These are phyloP conservation scores for Callionymus lyra DNA, from an alignment of 2,113 vertebrate genomes.

Conservation along the genomic window DNA sequence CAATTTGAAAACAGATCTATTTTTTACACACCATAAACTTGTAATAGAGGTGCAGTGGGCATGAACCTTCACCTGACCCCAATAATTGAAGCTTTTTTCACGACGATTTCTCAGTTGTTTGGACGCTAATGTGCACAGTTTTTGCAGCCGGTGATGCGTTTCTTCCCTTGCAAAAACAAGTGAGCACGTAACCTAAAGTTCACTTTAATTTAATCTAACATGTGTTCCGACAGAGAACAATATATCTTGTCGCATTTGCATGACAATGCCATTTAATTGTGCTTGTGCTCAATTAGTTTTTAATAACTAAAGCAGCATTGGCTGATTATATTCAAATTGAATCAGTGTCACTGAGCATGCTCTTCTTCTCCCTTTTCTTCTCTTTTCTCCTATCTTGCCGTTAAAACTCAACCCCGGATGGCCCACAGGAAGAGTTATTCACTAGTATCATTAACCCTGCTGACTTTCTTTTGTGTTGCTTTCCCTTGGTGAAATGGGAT, in stretches of 20 bases:
- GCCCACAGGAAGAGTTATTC: conserved; percentile 70
- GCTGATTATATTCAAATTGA: conserved; percentile 70
- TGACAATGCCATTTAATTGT: conserved; percentile 61
- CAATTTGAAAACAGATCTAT: too few relatives aligned
- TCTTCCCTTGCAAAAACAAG: conserved; percentile 24
- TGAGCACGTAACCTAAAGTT: conserved; percentile 31
- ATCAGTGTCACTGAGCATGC: conserved; percentile 48
- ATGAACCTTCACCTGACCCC: too few relatives aligned
- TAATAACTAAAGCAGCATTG: conserved; percentile 61
- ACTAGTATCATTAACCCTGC: conserved; percentile 74
- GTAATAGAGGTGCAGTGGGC: too few relatives aligned
- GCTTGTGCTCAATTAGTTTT: conserved; percentile 65
- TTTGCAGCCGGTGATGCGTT: conserved; percentile 4
- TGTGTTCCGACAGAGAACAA: conserved; percentile 51
- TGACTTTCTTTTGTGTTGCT: conserved; percentile 66
- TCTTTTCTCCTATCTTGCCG: conserved; percentile 5
- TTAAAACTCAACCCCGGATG: conserved; percentile 62
- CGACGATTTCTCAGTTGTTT: background rate
- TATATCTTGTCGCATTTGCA: conserved; percentile 48
- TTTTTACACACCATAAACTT: too few relatives aligned
- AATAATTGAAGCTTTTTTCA: too few relatives aligned
- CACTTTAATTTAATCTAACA: conserved; percentile 59
- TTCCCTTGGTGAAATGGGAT: conserved; percentile 67
- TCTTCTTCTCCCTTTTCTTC: conserved; percentile 7
- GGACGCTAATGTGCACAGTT: conserved; percentile 1